Evolutionary conservation across 2,888 invertebrate species (phyloP).

Genomic region (Netelia fuscicornis): DNA sequence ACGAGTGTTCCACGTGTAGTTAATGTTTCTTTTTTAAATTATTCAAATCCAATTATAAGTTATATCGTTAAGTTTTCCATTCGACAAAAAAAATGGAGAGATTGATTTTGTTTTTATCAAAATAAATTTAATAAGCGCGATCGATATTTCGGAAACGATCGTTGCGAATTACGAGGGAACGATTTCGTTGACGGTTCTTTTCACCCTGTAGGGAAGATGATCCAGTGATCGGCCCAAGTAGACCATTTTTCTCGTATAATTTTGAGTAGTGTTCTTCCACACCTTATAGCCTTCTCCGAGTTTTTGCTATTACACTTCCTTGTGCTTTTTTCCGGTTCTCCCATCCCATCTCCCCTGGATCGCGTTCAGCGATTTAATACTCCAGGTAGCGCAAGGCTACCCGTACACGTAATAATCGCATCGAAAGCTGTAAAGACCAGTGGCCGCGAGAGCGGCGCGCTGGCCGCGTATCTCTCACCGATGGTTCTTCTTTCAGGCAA

Average conservation of each 20-base stretch:
- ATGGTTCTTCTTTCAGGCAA: not conserved
- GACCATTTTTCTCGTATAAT: not conserved
- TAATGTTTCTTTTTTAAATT: conserved; percentile 6
- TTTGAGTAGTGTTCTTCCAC: not conserved
- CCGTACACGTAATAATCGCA: too few species aligned
- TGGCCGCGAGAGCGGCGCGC: too few species aligned
- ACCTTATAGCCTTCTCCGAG: not conserved
- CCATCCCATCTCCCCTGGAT: too few species aligned
- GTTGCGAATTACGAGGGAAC: not conserved
- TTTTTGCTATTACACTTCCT: not conserved
- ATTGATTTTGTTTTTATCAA: not conserved
- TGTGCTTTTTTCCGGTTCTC: too few species aligned
- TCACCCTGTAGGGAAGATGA: conserved; percentile 3
- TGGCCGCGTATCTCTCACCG: not conserved
- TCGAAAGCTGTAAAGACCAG: too few species aligned
- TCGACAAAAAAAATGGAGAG: not conserved
- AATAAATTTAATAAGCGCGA: not conserved
- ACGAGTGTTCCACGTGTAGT: not conserved
- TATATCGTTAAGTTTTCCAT: not conserved
- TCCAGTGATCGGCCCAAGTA: not conserved
- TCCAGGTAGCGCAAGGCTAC: too few species aligned
- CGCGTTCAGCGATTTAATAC: too few species aligned
- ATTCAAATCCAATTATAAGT: not conserved
- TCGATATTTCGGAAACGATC: not conserved
- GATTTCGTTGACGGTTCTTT: conserved; percentile 34